Base-by-base conservation (phyloP, 2,113 vertebrate species). In the Papio anubis region DNA sequence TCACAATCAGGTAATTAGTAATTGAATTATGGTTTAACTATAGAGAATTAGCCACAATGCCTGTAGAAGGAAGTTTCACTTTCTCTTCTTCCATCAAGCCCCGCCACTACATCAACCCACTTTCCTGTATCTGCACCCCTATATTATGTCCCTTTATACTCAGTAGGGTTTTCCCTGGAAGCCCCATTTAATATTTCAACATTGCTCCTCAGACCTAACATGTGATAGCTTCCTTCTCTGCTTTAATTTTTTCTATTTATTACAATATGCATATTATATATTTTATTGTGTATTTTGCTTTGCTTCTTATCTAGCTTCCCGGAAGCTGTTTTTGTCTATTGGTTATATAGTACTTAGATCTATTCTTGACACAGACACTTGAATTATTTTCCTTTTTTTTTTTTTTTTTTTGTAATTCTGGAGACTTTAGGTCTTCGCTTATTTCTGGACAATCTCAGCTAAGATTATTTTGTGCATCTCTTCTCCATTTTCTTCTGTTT, bases 361-460 rank as follows among this genome's bases (percentile, higher is more conserved):
- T 70, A 81, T 92, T n/a, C 23, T 68, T 83, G 52, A 90, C 38
- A 68, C 21, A 52, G n/a, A 88, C 17, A 76, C 13, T 9, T n/a
- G 17, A 80, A 61, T 30, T 43, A 32, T 57, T 50, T 32, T 43
- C 52, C 80, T 66, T 81, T 27, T 75, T 23, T 3, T 66, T 57
- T 20, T 59, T 13, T 40, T 66, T 87, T 55, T 93, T 89, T 96
- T 78, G 35, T 43, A 70, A 64, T 90, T 75, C 25, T 75, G 35
- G 96, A 14, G 7, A 72, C 45, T 55, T 91, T 5, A 38, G 4
- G 38, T 30, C n/a, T 25, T 79, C 38, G 45, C 72, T 38, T 50
- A 73, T 87, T 90, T 90, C 52, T 90, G n/a, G 82, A 90, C 87
- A 90, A 91, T 87, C 30, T 95, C 59, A 75, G 11, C 35, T 84